phyloP scores from a whole-genome alignment of 2,113 vertebrate genomes.

The Vicugna pacos region DNA sequence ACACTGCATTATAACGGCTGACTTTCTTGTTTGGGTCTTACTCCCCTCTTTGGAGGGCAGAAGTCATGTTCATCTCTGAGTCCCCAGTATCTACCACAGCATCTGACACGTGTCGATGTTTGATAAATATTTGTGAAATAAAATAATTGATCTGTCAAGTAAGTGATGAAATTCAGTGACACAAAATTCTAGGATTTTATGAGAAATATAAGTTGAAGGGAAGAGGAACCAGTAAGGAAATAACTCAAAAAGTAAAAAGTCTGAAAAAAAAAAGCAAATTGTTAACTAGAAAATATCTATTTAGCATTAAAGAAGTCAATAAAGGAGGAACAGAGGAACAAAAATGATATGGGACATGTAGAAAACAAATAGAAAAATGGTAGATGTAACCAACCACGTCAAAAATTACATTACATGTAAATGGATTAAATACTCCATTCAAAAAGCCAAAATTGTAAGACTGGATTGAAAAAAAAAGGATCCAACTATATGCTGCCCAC shows the following conservation, averaged over 20 bases:
- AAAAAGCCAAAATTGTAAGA: neutral
- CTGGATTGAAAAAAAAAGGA: neutral
- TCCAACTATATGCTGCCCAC: neutral
- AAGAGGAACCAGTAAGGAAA: neutral
- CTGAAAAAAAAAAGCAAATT: neutral
- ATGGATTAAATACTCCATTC: neutral
- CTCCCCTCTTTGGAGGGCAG: neutral
- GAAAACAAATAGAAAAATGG: neutral
- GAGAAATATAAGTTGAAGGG: conserved; percentile 36
- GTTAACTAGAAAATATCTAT: neutral
- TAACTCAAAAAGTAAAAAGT: neutral
- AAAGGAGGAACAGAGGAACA: neutral
- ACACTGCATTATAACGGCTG: neutral
- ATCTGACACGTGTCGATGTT: neutral
- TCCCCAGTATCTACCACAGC: neutral
- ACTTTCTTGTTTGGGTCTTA: neutral
- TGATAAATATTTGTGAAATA: neutral
- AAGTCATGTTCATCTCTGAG: neutral
- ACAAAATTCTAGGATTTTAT: conserved; percentile 15
- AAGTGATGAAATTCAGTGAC: neutral
- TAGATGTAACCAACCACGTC: neutral
- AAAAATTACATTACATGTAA: neutral
- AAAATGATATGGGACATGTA: neutral
- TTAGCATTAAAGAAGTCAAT: neutral
- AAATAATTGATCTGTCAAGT: neutral